Evolutionary conservation across 2,888 invertebrate species (phyloP).

Genomic region (Drosophila nr. fundita): DNA sequence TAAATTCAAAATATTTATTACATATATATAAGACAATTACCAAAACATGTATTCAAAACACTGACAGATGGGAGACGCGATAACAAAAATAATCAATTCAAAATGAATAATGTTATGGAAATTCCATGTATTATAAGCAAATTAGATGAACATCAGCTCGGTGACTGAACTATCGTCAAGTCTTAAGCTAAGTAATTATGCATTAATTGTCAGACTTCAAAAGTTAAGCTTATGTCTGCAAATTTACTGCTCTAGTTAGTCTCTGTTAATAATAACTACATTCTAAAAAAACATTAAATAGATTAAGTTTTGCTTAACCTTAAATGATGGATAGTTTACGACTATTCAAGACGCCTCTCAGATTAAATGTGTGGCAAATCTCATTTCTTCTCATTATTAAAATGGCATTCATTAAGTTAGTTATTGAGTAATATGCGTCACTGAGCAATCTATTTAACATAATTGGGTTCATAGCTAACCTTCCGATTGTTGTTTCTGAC

Average conservation of each 20-base stretch:
- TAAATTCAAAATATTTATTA: constrained; percentile 15
- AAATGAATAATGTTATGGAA: not conserved
- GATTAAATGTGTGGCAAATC: not conserved
- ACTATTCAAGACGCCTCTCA: not conserved
- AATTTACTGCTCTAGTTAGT: not conserved
- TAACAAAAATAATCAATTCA: not conserved
- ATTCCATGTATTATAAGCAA: not conserved
- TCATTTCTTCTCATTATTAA: not conserved
- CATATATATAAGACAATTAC: not conserved
- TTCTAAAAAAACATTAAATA: not conserved
- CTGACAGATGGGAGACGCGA: not conserved
- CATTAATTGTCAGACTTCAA: not conserved
- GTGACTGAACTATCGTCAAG: not conserved
- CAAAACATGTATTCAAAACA: not conserved
- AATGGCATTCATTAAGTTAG: not conserved
- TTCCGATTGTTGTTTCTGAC: constrained; percentile 19
- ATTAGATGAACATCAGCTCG: not conserved
- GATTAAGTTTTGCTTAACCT: not conserved
- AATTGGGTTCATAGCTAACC: not conserved
- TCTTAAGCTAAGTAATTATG: not conserved
- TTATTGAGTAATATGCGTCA: not conserved
- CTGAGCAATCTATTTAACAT: not conserved
- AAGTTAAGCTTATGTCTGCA: not conserved
- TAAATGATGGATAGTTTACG: not conserved
- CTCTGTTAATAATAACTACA: not conserved